These are phyloP conservation scores for Chesias legatella DNA, from an alignment of 2,888 invertebrate species.

Conservation along the genomic window DNA sequence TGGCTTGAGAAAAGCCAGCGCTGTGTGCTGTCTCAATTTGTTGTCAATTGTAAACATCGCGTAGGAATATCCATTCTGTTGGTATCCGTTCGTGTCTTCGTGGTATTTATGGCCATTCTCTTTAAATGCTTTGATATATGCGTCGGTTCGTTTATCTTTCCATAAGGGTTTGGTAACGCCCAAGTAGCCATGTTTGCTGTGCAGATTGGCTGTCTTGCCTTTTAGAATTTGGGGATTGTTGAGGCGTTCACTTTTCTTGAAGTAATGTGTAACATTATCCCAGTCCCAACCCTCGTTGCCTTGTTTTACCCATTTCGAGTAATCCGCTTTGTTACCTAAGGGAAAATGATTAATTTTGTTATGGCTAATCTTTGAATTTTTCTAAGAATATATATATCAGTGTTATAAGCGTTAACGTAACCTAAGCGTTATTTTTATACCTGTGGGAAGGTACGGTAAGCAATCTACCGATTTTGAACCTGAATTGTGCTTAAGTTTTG, in stretches of 20 bases:
- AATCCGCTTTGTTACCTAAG: slow-evolving; percentile 77
- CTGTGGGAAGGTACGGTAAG: too few species aligned
- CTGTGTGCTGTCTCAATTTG: slow-evolving; percentile 42
- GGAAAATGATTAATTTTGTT: too few species aligned
- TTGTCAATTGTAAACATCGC: slow-evolving; percentile 37
- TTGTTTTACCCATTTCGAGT: slow-evolving; percentile 67
- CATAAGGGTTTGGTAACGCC: slow-evolving; percentile 47
- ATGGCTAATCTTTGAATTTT: too few species aligned
- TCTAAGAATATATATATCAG: too few species aligned
- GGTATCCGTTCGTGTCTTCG: slow-evolving; percentile 40
- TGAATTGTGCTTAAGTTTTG: too few species aligned
- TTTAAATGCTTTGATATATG: slow-evolving; percentile 44
- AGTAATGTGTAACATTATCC: slow-evolving; percentile 43
- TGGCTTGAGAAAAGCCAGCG: slow-evolving; percentile 39
- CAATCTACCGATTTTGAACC: too few species aligned
- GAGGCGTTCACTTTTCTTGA: slow-evolving; percentile 48
- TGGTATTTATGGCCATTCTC: slow-evolving; percentile 41
- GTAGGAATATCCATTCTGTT: slow-evolving; percentile 40
- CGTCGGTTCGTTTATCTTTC: slow-evolving; percentile 48
- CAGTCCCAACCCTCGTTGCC: slow-evolving; percentile 77
- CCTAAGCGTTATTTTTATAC: too few species aligned
- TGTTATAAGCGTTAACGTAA: too few species aligned
- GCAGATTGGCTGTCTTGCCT: slow-evolving; percentile 50
- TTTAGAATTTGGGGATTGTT: slow-evolving; percentile 28
- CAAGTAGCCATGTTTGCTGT: slow-evolving; percentile 38